Evolutionary conservation across 2,113 vertebrate genomes (phyloP).

Genomic region (Cricetomys ansorgei): DNA sequence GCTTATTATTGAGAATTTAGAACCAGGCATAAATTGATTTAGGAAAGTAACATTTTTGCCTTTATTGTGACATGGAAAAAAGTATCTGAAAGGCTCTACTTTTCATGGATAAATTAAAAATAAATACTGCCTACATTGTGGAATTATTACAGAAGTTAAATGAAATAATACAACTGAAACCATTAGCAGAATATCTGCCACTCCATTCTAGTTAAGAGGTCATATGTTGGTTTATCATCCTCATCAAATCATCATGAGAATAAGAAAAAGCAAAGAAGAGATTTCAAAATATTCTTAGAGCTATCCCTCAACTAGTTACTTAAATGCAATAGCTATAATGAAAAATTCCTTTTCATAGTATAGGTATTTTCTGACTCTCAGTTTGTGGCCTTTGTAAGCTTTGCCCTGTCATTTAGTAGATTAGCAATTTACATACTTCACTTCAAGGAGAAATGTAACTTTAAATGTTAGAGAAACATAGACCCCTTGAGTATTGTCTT

Average conservation of each 20-base stretch:
- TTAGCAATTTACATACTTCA: slow-evolving; percentile 32
- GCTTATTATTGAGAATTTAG: not conserved
- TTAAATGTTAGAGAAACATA: slow-evolving; percentile 24
- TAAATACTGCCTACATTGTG: not conserved
- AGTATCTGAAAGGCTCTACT: not conserved
- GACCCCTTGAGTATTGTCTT: slow-evolving; percentile 14
- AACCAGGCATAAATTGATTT: not conserved
- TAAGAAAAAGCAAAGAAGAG: slow-evolving; percentile 11
- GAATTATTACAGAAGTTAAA: slow-evolving; percentile 9
- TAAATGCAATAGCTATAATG: not conserved
- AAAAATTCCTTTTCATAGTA: not conserved
- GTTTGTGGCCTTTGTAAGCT: slow-evolving; percentile 11
- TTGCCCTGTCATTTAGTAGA: not conserved
- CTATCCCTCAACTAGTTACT: not conserved
- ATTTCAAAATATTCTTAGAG: slow-evolving; percentile 37
- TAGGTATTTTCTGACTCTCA: slow-evolving; percentile 39
- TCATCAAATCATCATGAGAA: not conserved
- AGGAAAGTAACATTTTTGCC: not conserved
- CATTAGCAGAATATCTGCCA: not conserved
- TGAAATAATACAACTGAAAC: slow-evolving; percentile 37
- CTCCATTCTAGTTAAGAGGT: not conserved
- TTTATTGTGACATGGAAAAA: not conserved
- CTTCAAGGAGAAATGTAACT: slow-evolving; percentile 31
- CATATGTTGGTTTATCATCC: not conserved
- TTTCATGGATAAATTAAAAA: not conserved